Conservation (phyloP, 2,888 invertebrate genomes). For the Marasmarcha lunaedactyla region DNA sequence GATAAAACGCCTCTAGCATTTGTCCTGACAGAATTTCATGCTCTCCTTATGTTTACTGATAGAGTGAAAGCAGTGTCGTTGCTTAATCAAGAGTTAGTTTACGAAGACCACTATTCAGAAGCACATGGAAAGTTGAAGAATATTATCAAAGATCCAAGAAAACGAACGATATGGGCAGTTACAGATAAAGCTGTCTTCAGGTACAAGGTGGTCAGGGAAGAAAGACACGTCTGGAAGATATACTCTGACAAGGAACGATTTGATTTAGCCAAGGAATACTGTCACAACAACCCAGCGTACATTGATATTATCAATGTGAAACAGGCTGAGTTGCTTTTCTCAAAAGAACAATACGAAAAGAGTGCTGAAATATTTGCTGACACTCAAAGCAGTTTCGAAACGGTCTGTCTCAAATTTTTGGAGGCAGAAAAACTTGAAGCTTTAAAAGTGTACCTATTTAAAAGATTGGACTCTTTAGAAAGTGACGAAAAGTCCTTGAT, state of each 20-base stretch:
- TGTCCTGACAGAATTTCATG: slow-evolving; percentile 91
- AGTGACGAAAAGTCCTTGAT: slow-evolving; percentile 86
- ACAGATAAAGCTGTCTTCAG: slow-evolving; percentile 88
- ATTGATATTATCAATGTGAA: slow-evolving; percentile 87
- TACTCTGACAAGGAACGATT: slow-evolving; percentile 89
- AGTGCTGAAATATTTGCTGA: slow-evolving; percentile 92
- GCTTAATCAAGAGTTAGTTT: slow-evolving; percentile 86
- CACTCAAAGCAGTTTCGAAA: slow-evolving; percentile 93
- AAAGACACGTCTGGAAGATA: slow-evolving; percentile 89
- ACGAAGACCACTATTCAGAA: slow-evolving; percentile 87
- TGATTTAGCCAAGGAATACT: slow-evolving; percentile 87
- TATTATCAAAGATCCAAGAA: slow-evolving; percentile 83
- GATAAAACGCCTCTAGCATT: slow-evolving; percentile 76
- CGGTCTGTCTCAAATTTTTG: slow-evolving; percentile 91
- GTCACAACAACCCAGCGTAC: slow-evolving; percentile 82
- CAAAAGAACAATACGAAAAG: slow-evolving; percentile 79
- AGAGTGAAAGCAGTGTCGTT: slow-evolving; percentile 87
- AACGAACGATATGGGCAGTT: slow-evolving; percentile 86
- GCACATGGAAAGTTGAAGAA: slow-evolving; percentile 83
- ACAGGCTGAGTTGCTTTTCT: slow-evolving; percentile 89
- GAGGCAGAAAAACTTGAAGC: slow-evolving; percentile 85
- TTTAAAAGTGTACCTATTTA: slow-evolving; percentile 87
- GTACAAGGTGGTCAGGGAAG: slow-evolving; percentile 86
- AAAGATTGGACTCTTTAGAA: slow-evolving; percentile 80
- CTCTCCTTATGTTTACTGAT: slow-evolving; percentile 84